Conservation (phyloP, 2,888 invertebrate genomes). For the Suillia variegata region DNA sequence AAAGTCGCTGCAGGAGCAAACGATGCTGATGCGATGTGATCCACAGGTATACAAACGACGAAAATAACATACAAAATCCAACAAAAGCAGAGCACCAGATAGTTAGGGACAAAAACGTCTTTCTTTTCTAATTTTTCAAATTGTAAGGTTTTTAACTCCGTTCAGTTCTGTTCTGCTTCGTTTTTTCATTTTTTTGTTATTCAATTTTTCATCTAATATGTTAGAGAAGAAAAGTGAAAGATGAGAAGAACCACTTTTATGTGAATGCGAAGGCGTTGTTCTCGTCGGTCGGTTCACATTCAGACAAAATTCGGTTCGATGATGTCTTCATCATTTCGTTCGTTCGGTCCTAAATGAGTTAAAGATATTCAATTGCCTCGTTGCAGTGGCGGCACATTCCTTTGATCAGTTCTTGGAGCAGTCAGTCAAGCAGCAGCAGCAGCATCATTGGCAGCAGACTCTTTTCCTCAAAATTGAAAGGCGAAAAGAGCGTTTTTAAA, state of each 20-base stretch:
- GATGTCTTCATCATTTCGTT: constrained; percentile 5
- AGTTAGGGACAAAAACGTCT: too few relatives aligned
- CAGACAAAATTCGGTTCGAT: constrained; percentile 25
- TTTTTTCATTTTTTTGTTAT: too few relatives aligned
- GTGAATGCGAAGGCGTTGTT: constrained; percentile 34
- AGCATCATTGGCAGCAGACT: too few relatives aligned
- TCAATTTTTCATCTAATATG: constrained; percentile 21
- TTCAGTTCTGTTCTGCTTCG: too few relatives aligned
- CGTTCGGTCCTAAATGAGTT: constrained; percentile 16
- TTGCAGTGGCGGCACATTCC: constrained; percentile 14
- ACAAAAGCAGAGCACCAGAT: neutral
- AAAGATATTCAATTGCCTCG: constrained; percentile 20
- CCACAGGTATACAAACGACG: neutral
- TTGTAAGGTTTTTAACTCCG: constrained; percentile 9
- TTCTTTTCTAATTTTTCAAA: neutral
- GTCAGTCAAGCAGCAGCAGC: neutral
- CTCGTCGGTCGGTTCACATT: constrained; percentile 30
- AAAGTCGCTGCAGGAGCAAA: constrained; percentile 41
- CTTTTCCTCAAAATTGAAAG: neutral
- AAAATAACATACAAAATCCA: constrained; percentile 39
- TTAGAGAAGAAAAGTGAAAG: constrained; percentile 42
- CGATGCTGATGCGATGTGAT: neutral
- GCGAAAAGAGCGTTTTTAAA: neutral
- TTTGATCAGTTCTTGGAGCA: constrained; percentile 19
- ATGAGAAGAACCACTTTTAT: constrained; percentile 43